Evolutionary conservation across 1,140 invertebrate genomes (phyloP).

Genomic region (Augochlora pura): DNA sequence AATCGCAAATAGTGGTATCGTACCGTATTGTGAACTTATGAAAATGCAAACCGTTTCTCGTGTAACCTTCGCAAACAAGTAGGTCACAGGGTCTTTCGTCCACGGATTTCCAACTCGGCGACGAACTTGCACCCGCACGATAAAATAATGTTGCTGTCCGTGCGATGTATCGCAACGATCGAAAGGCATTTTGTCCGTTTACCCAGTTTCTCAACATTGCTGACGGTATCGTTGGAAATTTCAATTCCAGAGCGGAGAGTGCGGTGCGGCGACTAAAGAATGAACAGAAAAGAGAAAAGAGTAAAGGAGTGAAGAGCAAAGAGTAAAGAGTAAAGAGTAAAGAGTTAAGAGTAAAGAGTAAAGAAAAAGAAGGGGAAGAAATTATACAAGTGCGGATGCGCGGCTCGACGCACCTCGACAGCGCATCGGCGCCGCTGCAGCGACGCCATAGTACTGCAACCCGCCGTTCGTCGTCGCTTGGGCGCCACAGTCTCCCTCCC

Average conservation of each 20-base stretch:
- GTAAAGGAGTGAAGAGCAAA: not conserved
- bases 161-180: too few relatives aligned
- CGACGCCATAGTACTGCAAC: constrained; percentile 68
- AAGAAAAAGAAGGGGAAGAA: constrained; percentile 2
- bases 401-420: constrained; percentile 66
- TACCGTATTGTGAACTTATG: not conserved
- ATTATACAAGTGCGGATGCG: constrained; percentile 65
- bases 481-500: constrained; percentile 76
- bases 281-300: not conserved
- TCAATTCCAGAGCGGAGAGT: not conserved
- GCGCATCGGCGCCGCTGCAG: constrained; percentile 57
- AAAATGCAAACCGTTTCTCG: constrained; percentile 17
- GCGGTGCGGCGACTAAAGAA: not conserved
- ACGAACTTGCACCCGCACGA: not conserved
- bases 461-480: constrained; percentile 53
- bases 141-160: not conserved
- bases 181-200: too few relatives aligned
- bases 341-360: not conserved
- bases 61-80: constrained; percentile 14
- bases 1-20: not conserved
- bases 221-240: not conserved
- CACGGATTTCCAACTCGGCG: not conserved
- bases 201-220: not conserved
- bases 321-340: not conserved
- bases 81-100: constrained; percentile 2